Evolutionary conservation across 2,113 vertebrate species (phyloP).

Genomic region (Pantherophis guttatus): DNA sequence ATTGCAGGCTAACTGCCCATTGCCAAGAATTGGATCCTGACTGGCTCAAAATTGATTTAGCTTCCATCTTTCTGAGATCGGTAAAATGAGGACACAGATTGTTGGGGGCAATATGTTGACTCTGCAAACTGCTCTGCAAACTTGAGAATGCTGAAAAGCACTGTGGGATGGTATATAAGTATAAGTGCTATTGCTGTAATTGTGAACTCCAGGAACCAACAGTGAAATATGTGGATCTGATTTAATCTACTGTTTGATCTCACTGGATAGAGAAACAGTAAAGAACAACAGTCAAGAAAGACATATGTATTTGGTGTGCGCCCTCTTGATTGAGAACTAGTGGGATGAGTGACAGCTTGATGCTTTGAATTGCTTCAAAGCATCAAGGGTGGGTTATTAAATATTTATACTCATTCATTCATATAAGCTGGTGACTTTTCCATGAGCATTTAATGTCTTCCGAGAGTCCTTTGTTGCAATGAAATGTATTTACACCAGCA

Average conservation of each 20-base stretch:
- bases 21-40: neutral
- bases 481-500: neutral
- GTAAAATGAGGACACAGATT: neutral
- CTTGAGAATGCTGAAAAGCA: neutral
- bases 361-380: neutral
- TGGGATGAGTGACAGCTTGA: neutral
- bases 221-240: neutral
- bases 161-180: neutral
- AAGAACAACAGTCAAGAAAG: neutral
- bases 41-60: neutral
- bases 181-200: neutral
- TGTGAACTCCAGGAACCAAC: neutral
- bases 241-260: neutral
- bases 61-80: neutral
- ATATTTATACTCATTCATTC: conserved; percentile 9
- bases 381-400: neutral
- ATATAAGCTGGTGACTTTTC: neutral
- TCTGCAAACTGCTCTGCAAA: neutral
- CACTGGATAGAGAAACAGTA: neutral
- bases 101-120: neutral
- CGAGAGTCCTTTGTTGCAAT: conserved; percentile 26
- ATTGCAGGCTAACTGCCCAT: neutral
- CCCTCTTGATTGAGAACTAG: neutral
- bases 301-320: neutral
- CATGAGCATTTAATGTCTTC: neutral